Conservation (phyloP, 2,113 vertebrate species). For the Heteronetta atricapilla region DNA sequence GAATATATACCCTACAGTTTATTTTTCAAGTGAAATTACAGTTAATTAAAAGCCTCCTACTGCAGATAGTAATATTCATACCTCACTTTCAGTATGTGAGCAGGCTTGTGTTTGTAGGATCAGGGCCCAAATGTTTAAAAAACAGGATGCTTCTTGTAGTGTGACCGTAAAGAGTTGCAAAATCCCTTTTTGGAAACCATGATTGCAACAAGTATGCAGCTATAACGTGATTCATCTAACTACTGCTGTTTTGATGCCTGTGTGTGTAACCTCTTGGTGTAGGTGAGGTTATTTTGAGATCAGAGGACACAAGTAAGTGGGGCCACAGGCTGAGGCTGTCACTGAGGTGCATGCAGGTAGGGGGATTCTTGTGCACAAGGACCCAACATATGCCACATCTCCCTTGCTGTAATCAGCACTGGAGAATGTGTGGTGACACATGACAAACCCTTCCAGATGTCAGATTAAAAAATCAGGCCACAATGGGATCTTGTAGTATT, state of each 20-base stretch:
- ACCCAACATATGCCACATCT: not conserved
- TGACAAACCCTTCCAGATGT: not conserved
- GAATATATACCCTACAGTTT: not conserved
- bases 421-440: not conserved
- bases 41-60: not conserved
- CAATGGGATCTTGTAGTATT: not conserved
- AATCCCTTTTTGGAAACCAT: conserved; percentile 6
- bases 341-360: not conserved
- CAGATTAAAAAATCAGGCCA: not conserved
- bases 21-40: not conserved
- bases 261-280: not conserved
- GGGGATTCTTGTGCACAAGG: not conserved
- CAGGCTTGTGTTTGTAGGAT: fast-evolving
- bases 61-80: not conserved
- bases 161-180: not conserved
- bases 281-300: not conserved
- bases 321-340: not conserved
- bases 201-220: not conserved
- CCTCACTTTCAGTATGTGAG: not conserved
- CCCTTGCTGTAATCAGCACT: not conserved
- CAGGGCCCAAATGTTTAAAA: not conserved
- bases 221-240: not conserved
- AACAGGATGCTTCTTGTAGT: not conserved
- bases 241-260: not conserved
- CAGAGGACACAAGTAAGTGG: not conserved